Evolutionary conservation across 2,797 vertebrate species (phyloP).

Genomic region (Menidia menidia): DNA sequence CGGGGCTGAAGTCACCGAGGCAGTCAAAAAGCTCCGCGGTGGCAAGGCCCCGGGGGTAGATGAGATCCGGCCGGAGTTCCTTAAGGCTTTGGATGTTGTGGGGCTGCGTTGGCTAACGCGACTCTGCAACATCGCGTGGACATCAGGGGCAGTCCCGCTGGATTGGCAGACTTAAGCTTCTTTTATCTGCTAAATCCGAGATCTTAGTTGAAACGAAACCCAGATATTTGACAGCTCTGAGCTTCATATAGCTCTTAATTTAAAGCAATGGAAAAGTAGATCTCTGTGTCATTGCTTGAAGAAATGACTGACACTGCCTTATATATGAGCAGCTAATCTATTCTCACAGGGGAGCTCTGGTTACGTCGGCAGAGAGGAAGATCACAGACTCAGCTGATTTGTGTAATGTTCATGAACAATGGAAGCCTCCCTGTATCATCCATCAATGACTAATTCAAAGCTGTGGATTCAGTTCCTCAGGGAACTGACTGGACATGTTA

Average conservation of each 20-base stretch:
- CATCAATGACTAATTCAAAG: conserved; percentile 59
- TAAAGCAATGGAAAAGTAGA: conserved; percentile 20
- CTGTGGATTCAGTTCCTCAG: conserved; percentile 37
- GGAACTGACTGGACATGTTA: conserved; percentile 46
- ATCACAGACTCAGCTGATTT: conserved; percentile 59
- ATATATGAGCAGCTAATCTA: conserved; percentile 57
- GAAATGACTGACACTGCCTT: conserved; percentile 39
- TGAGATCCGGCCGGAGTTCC: too few species aligned
- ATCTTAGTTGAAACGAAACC: conserved; percentile 21
- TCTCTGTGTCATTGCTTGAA: conserved; percentile 18
- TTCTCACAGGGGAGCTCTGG: conserved; percentile 32
- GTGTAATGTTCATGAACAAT: conserved; percentile 63
- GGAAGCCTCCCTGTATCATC: conserved; percentile 57
- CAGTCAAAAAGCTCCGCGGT: too few species aligned
- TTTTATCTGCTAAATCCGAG: conserved; percentile 16
- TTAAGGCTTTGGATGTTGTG: too few species aligned
- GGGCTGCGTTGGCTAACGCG: too few species aligned
- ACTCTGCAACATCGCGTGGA: too few species aligned
- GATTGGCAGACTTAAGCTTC: too few species aligned
- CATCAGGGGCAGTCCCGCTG: too few species aligned
- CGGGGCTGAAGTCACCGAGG: too few species aligned
- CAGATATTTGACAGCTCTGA: conserved; percentile 11
- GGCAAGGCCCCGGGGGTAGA: too few species aligned
- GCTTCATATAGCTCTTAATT: conserved; percentile 23
- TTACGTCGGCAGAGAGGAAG: conserved; percentile 51